These are phyloP conservation scores for Rhegmatorhina hoffmannsi DNA, from an alignment of 2,113 vertebrate species.

Conservation along the genomic window DNA sequence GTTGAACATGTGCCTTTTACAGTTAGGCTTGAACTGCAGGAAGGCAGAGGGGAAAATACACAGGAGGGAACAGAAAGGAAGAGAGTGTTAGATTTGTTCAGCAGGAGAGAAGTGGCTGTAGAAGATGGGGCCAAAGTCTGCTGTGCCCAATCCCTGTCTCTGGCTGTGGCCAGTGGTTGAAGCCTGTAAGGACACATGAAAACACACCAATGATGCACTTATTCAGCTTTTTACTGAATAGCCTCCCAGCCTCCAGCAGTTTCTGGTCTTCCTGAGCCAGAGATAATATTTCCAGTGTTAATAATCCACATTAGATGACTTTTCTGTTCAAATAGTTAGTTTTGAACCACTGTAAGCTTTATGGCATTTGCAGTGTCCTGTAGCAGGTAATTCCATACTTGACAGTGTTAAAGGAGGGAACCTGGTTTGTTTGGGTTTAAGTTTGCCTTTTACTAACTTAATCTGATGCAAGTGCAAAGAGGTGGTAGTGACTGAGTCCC, in stretches of 20 bases:
- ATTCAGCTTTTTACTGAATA: neutral
- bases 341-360: neutral
- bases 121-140: neutral
- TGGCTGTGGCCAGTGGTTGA: neutral
- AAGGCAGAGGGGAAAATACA: neutral
- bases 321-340: neutral
- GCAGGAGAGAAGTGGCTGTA: accelerated
- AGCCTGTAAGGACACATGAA: neutral
- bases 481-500: neutral
- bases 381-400: neutral
- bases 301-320: neutral
- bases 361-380: neutral
- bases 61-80: neutral
- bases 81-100: neutral
- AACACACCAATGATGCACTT: neutral
- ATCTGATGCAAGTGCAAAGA: neutral
- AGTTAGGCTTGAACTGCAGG: neutral
- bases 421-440: neutral
- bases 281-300: neutral
- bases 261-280: neutral
- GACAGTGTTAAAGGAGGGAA: neutral
- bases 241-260: neutral
- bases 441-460: neutral
- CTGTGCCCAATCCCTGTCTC: neutral
- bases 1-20: neutral